phyloP scores from a whole-genome alignment of 2,797 vertebrate species.

The Pseudotriccus pelzelni region DNA sequence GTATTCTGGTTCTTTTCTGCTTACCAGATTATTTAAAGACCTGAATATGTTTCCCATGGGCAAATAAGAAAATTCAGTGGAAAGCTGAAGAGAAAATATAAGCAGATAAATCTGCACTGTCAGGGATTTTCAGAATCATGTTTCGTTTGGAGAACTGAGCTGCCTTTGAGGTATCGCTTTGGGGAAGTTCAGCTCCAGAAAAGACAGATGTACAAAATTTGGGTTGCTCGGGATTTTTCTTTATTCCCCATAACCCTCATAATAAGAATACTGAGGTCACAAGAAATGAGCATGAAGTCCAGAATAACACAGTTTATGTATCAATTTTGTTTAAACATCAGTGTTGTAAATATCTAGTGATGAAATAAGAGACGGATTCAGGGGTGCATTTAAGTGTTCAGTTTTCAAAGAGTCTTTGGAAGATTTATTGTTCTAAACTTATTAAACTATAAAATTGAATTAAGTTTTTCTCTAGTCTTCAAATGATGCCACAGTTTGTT shows the following conservation, averaged over 20 bases:
- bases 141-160: background rate
- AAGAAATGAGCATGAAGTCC: background rate
- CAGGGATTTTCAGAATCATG: background rate
- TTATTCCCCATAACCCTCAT: accelerated
- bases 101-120: background rate
- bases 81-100: background rate
- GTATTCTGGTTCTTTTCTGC: background rate
- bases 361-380: background rate
- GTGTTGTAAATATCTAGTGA: background rate
- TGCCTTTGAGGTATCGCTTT: background rate
- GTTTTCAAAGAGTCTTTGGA: background rate
- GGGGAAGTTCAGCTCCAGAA: background rate
- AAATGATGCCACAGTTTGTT: background rate
- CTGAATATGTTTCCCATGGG: background rate
- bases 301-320: background rate
- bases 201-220: background rate
- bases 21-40: background rate
- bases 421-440: background rate
- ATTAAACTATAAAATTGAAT: background rate
- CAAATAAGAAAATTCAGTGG: background rate
- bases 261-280: background rate
- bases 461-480: background rate
- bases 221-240: background rate
- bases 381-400: background rate
- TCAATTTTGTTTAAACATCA: background rate